phyloP scores from a whole-genome alignment of 2,113 vertebrate genomes.

The Xiphophorus couchianus region DNA sequence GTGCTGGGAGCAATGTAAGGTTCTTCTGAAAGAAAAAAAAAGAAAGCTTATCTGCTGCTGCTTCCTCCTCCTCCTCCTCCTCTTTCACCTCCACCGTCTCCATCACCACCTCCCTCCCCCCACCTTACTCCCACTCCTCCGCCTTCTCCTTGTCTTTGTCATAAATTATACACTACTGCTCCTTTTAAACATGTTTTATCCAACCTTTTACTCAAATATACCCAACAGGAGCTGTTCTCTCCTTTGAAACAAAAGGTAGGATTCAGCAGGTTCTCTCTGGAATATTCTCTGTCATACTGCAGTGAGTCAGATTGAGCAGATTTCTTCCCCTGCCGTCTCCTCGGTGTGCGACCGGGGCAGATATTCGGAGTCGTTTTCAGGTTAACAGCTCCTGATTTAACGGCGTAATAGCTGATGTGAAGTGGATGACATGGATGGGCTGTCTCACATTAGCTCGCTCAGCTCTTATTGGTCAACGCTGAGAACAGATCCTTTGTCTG shows the following conservation, averaged over 20 bases:
- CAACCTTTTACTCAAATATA: background rate
- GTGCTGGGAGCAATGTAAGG: slow-evolving; percentile 61
- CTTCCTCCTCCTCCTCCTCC: slow-evolving; percentile 11
- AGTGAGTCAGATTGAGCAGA: slow-evolving; percentile 79
- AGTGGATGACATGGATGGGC: slow-evolving; percentile 36
- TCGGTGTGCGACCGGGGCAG: slow-evolving; percentile 1
- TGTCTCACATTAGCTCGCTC: slow-evolving; percentile 24
- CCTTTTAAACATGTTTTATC: slow-evolving; percentile 4
- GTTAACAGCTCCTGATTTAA: slow-evolving; percentile 18
- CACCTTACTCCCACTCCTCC: slow-evolving; percentile 8
- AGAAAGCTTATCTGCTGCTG: slow-evolving; percentile 45
- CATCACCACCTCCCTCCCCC: slow-evolving; percentile 11
- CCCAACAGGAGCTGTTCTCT: slow-evolving; percentile 36
- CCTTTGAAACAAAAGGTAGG: slow-evolving; percentile 82
- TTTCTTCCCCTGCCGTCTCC: slow-evolving; percentile 26
- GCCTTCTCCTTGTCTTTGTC: slow-evolving; percentile 42
- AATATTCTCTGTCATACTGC: slow-evolving; percentile 99
- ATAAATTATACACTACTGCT: slow-evolving; percentile 22
- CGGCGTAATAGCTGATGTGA: slow-evolving; percentile 17
- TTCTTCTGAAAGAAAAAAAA: slow-evolving; percentile 26
- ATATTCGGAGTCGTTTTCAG: slow-evolving; percentile 28
- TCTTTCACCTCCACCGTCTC: slow-evolving; percentile 10
- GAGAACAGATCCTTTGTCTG: slow-evolving; percentile 47
- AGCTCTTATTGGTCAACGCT: slow-evolving; percentile 27
- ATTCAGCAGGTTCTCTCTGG: slow-evolving; percentile 92